Conservation (phyloP, 2,888 invertebrate species). For the Laothoe populi region DNA sequence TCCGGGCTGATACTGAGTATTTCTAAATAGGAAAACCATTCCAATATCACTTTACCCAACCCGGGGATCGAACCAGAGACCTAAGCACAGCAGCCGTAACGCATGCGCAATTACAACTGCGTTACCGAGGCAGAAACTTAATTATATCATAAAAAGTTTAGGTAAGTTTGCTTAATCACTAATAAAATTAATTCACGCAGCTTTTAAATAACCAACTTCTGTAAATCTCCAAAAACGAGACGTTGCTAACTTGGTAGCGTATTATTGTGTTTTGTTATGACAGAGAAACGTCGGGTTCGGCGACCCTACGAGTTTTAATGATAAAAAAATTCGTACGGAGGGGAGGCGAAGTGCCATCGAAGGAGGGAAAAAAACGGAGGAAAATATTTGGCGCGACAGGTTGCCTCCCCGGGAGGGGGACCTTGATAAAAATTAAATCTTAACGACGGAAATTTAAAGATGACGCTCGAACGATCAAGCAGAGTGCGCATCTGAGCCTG, state of each 20-base stretch:
- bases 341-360: constrained; percentile 84
- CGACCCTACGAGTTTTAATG: constrained; percentile 84
- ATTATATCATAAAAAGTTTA: too few relatives aligned
- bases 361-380: constrained; percentile 83
- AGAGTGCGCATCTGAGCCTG: constrained; percentile 83
- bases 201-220: too few relatives aligned
- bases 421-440: constrained; percentile 85
- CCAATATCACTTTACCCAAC: too few relatives aligned
- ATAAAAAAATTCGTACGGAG: constrained; percentile 85
- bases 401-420: constrained; percentile 65
- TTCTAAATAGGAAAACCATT: too few relatives aligned
- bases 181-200: too few relatives aligned
- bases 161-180: too few relatives aligned
- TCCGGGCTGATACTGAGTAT: too few relatives aligned
- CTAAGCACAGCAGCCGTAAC: too few relatives aligned
- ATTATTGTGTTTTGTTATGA: constrained; percentile 83
- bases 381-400: constrained; percentile 86
- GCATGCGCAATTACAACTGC: too few relatives aligned
- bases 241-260: constrained; percentile 49
- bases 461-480: constrained; percentile 84
- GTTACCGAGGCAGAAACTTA: too few relatives aligned
- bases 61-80: too few relatives aligned
- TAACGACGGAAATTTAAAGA: constrained; percentile 85
- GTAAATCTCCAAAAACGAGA: background rate
- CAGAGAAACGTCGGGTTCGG: constrained; percentile 80